Evolutionary conservation across 2,888 invertebrate genomes (phyloP).

Genomic region (Conops quadrifasciatus): DNA sequence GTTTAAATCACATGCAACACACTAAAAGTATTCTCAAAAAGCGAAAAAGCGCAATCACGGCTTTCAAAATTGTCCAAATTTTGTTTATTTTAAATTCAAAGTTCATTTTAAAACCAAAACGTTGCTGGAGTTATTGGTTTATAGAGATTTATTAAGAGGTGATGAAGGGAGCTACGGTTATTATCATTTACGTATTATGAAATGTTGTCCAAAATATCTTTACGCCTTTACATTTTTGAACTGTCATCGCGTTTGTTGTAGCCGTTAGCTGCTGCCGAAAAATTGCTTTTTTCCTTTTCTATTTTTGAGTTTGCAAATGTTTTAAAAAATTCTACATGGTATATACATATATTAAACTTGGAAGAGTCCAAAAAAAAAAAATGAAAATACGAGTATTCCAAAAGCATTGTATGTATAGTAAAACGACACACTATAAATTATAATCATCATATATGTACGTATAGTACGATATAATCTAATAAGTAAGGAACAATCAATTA

Average conservation of each 20-base stretch:
- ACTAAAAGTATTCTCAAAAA: slow-evolving; percentile 5
- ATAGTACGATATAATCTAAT: not conserved
- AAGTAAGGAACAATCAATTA: slow-evolving; percentile 12
- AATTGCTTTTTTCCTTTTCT: not conserved
- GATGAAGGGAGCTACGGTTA: too few species aligned
- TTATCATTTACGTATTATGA: too few species aligned
- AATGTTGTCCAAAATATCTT: too few species aligned
- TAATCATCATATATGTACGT: slow-evolving; percentile 5
- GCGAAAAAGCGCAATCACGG: slow-evolving; percentile 15
- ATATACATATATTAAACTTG: not conserved
- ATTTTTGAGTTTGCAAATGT: not conserved
- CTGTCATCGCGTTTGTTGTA: too few species aligned
- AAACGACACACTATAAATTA: slow-evolving; percentile 14
- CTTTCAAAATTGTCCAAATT: too few species aligned
- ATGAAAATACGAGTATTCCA: not conserved
- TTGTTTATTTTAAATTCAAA: too few species aligned
- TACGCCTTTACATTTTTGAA: too few species aligned
- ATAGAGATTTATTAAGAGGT: too few species aligned
- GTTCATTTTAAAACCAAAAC: too few species aligned
- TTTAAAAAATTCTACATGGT: not conserved
- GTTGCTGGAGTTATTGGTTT: too few species aligned
- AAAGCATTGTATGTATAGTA: not conserved
- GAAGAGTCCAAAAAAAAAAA: not conserved
- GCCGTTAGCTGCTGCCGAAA: too few species aligned
- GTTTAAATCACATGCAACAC: slow-evolving; percentile 31